These are phyloP conservation scores for Andrena flavipes DNA, from an alignment of 2,888 invertebrate genomes.

Conservation along the genomic window DNA sequence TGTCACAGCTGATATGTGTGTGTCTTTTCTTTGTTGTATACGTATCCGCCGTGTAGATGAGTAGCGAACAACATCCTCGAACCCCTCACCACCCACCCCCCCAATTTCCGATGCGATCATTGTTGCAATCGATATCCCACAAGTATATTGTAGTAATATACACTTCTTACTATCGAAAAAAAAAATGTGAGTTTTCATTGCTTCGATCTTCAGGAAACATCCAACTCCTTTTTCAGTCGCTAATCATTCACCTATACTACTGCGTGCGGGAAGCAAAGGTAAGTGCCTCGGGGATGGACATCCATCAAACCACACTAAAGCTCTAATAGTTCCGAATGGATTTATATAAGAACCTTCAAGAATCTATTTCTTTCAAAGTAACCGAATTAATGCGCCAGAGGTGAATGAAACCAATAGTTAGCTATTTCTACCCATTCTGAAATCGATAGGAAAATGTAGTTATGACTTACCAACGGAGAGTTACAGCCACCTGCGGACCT, in stretches of 20 bases:
- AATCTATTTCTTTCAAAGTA: no score
- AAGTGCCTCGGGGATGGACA: not conserved
- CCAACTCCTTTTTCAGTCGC: not conserved
- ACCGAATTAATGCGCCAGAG: no score
- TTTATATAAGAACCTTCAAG: no score
- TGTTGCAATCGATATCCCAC: slow-evolving; percentile 53
- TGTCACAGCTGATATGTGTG: slow-evolving; percentile 52
- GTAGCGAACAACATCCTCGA: slow-evolving; percentile 26
- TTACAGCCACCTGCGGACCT: no score
- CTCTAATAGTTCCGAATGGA: no score
- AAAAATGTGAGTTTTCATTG: slow-evolving; percentile 46
- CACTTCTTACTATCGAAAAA: slow-evolving; percentile 62
- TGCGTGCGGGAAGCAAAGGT: not conserved
- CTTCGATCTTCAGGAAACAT: slow-evolving; percentile 3
- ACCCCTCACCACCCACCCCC: slow-evolving; percentile 3
- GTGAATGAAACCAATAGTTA: no score
- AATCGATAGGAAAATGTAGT: no score
- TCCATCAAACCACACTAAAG: no score
- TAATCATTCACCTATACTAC: not conserved
- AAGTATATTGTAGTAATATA: slow-evolving; percentile 63
- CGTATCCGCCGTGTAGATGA: slow-evolving; percentile 51
- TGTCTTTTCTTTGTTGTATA: slow-evolving; percentile 59
- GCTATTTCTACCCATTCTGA: no score
- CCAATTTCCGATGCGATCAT: slow-evolving; percentile 44
- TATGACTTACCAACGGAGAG: no score